Evolutionary conservation across 2,113 vertebrate genomes (phyloP).

Genomic region (Pelmatolapia mariae): DNA sequence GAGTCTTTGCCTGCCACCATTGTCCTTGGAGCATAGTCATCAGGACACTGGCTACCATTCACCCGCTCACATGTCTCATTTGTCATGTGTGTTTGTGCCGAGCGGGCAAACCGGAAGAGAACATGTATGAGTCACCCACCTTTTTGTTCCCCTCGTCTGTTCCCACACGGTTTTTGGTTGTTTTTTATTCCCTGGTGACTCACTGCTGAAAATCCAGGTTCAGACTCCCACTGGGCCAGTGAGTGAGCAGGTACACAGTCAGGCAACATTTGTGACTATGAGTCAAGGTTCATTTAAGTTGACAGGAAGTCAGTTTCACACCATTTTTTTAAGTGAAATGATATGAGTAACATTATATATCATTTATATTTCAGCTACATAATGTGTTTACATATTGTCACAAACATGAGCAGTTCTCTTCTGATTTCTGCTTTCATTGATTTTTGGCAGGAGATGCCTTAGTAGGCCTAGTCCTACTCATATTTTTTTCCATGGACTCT

Average conservation of each 20-base stretch:
- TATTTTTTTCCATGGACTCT: background rate
- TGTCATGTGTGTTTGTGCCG: background rate
- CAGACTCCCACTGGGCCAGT: constrained; percentile 1
- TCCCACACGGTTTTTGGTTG: background rate
- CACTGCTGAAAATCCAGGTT: background rate
- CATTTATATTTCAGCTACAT: background rate
- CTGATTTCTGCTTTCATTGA: background rate
- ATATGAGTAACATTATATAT: background rate
- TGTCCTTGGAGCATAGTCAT: constrained; percentile 6
- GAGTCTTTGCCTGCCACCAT: background rate
- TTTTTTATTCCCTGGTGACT: constrained; percentile 15
- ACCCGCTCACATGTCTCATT: background rate
- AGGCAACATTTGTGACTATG: background rate
- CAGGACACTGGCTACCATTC: background rate
- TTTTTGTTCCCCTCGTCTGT: background rate
- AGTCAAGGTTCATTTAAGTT: background rate
- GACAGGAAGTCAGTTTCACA: background rate
- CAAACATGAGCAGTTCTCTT: background rate
- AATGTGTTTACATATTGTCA: background rate
- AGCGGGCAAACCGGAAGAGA: background rate
- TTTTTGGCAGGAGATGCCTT: background rate
- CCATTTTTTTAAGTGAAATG: background rate
- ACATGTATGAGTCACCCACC: constrained; percentile 35
- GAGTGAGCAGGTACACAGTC: constrained; percentile 3
- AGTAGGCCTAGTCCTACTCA: background rate